Evolutionary conservation across 1,140 invertebrate species (phyloP).

Genomic region (Thereuonema tuberculata): DNA sequence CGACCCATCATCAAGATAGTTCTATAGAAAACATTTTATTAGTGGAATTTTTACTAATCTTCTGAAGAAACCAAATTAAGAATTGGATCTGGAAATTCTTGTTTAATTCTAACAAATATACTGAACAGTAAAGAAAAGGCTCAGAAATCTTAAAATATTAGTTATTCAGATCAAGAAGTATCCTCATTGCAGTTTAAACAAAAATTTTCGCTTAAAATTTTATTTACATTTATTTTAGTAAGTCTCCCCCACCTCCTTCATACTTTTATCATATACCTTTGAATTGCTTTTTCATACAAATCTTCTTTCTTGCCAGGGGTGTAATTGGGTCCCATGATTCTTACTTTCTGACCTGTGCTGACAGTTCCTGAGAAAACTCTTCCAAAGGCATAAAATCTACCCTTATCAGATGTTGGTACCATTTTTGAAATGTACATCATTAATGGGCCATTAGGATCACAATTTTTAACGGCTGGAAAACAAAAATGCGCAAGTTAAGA

Average conservation of each 20-base stretch:
- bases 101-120: no score
- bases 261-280: no score
- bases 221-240: no score
- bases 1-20: conserved; percentile 99
- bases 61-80: background rate
- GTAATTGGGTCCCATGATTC: conserved; percentile 98
- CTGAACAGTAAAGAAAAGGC: background rate
- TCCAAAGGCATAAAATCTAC: conserved; percentile 99
- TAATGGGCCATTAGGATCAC: conserved; percentile 88
- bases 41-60: conserved; percentile 1
- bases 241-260: no score
- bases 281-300: conserved; percentile 97
- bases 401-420: conserved; percentile 99
- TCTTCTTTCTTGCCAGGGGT: conserved; percentile 97
- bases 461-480: conserved; percentile 51
- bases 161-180: no score
- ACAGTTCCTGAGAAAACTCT: conserved; percentile 97
- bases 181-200: no score
- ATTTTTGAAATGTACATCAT: conserved; percentile 99
- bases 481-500: background rate
- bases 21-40: conserved; percentile 38
- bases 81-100: background rate
- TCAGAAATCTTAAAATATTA: background rate
- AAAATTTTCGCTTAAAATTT: no score
- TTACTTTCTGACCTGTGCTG: conserved; percentile 87